Percentiles rank a stretch among this genome's conserved stretches.
Conservation (phyloP, 2,888 invertebrate genomes). For the Drosophila leonis region DNA sequence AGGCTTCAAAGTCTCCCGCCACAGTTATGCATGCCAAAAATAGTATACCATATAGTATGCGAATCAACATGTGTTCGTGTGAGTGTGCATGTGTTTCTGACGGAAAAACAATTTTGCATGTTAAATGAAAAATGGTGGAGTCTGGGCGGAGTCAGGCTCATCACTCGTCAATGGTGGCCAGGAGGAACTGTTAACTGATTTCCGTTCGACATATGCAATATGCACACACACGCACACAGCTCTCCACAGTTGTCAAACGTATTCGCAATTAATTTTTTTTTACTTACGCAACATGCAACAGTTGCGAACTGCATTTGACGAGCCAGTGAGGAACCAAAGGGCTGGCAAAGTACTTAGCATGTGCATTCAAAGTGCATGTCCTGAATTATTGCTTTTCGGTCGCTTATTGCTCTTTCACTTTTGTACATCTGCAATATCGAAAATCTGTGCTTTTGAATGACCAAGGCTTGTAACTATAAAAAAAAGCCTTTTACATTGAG, state of each 20-base stretch:
- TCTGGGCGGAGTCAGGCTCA: constrained; percentile 6
- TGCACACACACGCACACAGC: constrained; percentile 6
- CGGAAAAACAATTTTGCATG: constrained; percentile 52
- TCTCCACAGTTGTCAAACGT: constrained; percentile 17
- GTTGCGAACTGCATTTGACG: constrained; percentile 15
- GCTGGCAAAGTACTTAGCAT: not conserved
- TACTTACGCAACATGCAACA: constrained; percentile 20
- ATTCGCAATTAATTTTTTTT: constrained; percentile 20
- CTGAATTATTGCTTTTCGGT: constrained; percentile 13
- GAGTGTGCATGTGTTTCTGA: constrained; percentile 3
- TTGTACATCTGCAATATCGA: not conserved
- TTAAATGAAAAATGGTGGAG: constrained; percentile 47
- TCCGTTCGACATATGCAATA: constrained; percentile 40
- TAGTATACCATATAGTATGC: not conserved
- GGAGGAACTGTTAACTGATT: constrained; percentile 44
- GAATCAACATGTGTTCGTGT: not conserved
- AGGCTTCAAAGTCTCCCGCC: constrained; percentile 30
- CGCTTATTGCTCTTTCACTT: not conserved
- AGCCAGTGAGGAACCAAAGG: constrained; percentile 24
- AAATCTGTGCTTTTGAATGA: not conserved
- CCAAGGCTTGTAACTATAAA: not conserved
- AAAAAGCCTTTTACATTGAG: not conserved
- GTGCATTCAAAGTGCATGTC: not conserved
- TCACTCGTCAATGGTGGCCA: constrained; percentile 14
- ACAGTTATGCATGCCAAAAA: constrained; percentile 47